These are phyloP conservation scores for Sminthopsis crassicaudata DNA, from an alignment of 2,113 vertebrate species.

Conservation along the genomic window DNA sequence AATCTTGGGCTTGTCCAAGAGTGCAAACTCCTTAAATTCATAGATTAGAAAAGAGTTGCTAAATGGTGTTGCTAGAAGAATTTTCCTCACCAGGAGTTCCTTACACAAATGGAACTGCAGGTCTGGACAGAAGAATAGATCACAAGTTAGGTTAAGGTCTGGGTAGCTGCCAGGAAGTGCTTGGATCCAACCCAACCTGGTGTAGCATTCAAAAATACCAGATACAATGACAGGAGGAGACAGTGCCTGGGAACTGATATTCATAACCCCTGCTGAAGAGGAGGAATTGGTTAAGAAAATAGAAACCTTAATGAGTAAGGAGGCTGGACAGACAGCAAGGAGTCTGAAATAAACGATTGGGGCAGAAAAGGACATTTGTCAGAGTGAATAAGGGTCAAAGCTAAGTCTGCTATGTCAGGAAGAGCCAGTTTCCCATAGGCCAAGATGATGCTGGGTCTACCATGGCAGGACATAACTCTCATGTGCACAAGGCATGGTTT, in stretches of 20 bases:
- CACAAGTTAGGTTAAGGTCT: neutral
- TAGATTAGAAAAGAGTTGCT: neutral
- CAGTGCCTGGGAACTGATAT: neutral
- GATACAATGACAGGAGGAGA: neutral
- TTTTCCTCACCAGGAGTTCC: neutral
- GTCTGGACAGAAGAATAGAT: neutral
- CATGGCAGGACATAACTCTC: neutral
- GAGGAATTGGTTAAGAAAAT: neutral
- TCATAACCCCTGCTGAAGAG: neutral
- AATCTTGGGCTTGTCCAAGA: neutral
- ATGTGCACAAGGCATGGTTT: neutral
- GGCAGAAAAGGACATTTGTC: neutral
- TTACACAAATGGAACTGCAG: neutral
- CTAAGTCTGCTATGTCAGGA: neutral
- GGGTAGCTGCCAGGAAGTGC: neutral
- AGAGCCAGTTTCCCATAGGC: neutral
- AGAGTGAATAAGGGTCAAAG: neutral
- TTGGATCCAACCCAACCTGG: neutral
- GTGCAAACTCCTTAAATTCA: neutral
- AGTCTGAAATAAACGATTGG: neutral
- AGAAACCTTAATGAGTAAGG: neutral
- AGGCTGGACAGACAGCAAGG: neutral
- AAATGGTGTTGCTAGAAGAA: neutral
- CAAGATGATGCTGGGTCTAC: neutral
- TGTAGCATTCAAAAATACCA: neutral